Evolutionary conservation across 2,113 vertebrate species (phyloP).

Genomic region (Hymenochirus boettgeri): DNA sequence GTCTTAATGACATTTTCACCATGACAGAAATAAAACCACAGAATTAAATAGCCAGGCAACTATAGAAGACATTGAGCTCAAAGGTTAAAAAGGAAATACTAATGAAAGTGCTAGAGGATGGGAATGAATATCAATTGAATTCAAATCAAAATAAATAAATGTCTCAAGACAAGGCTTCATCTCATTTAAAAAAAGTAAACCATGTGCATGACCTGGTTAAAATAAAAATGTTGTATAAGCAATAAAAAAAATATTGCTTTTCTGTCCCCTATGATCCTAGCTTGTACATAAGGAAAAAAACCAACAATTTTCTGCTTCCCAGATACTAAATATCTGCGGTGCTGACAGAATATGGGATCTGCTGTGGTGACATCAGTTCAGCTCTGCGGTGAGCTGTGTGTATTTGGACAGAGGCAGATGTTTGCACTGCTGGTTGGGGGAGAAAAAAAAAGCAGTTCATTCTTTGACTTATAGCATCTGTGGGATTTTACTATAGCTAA

Average conservation of each 20-base stretch:
- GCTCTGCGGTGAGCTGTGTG: conserved; percentile 13
- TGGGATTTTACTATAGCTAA: background rate
- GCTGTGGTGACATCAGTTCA: conserved; percentile 24
- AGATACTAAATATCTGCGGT: background rate
- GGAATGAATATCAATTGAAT: background rate
- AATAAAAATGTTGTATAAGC: background rate
- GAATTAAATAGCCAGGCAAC: conserved; percentile 23
- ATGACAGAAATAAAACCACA: conserved; percentile 35
- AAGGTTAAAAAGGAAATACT: conserved; percentile 46
- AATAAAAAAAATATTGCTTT: background rate
- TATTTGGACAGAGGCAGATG: conserved; percentile 24
- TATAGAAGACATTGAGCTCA: conserved; percentile 3
- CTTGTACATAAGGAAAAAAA: conserved; percentile 4
- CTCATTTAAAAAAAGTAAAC: background rate
- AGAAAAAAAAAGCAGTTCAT: conserved; percentile 3
- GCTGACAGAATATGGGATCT: conserved; percentile 9
- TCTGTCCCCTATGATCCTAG: background rate
- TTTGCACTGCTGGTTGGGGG: conserved; percentile 16
- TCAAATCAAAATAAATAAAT: too few species aligned
- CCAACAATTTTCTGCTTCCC: conserved; percentile 2
- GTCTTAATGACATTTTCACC: conserved; percentile 34
- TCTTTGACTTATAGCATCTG: conserved; percentile 26
- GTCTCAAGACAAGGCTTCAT: too few species aligned
- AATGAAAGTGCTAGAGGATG: conserved; percentile 41
- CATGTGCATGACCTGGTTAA: background rate